Evolutionary conservation across 2,888 invertebrate species (phyloP).

Genomic region (Campaea margaritaria): DNA sequence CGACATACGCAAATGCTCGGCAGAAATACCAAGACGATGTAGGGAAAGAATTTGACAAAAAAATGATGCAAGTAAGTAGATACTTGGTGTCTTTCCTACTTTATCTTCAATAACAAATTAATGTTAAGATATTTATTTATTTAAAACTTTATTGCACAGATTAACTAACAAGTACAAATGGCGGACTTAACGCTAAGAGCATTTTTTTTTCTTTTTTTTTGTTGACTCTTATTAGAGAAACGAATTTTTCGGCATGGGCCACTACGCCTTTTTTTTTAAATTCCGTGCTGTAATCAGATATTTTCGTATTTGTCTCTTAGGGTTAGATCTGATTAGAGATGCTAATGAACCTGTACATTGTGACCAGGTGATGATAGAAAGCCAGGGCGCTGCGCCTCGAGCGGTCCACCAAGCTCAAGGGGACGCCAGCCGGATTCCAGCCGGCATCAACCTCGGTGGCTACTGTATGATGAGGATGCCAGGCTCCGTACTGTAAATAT

Average conservation of each 20-base stretch:
- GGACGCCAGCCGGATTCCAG: conserved; percentile 55
- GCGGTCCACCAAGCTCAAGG: conserved; percentile 45
- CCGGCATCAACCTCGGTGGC: conserved; percentile 72
- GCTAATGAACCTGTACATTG: background rate
- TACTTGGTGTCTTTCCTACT: background rate
- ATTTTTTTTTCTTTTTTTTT: too few relatives aligned
- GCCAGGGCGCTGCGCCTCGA: conserved; percentile 55
- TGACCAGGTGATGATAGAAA: conserved; percentile 50
- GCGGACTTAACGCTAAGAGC: too few relatives aligned
- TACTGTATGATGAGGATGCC: conserved; percentile 61
- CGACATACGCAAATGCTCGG: conserved; percentile 44
- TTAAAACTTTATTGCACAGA: too few relatives aligned
- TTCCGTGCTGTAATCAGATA: too few relatives aligned
- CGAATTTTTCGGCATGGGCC: too few relatives aligned
- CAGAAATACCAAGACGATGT: conserved; percentile 44
- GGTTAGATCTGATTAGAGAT: background rate
- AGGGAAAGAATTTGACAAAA: conserved; percentile 48
- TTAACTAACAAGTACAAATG: too few relatives aligned
- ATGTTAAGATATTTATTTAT: too few relatives aligned
- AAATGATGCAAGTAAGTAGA: conserved; percentile 56
- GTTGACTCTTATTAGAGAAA: too few relatives aligned
- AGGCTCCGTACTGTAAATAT: conserved; percentile 64
- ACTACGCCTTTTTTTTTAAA: too few relatives aligned
- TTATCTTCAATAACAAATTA: background rate
- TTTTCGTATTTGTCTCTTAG: too few relatives aligned